Evolutionary conservation across 2,113 vertebrate genomes (phyloP), one percentile per base, ranked within the genome.

Genomic region (Nannobrachium achirus): DNA sequence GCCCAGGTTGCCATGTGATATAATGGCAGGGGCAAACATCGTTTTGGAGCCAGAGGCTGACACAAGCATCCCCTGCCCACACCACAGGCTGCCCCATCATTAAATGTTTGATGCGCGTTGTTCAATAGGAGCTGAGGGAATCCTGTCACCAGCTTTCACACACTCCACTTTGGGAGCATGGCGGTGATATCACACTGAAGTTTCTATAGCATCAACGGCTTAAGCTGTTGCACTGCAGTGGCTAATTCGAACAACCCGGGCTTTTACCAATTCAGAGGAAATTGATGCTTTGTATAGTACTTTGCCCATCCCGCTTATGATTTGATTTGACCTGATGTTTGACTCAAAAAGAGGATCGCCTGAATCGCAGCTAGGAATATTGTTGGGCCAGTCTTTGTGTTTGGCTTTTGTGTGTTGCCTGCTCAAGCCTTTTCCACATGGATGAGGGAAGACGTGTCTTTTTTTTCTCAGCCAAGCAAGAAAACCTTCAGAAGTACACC

Each of bases 261-360:
- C 74, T 61, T 33, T 33, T 33, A 55, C 48, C 20, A 19, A 33
- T 55, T 55, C 73, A 75, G 63, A 81, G 78, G 80, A 83, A 56
- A n/a, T 15, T 69, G 74, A 56, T 79, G 63, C 62, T 81, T 77
- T 81, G 73, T 76, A 41, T 60, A 49, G 63, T 13, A 60, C 63
- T 85, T 80, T 75, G 71, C 74, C 72, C 75, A 70, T n/a, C 25
- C 25, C 25, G 25, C 74, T 83, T 89, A 78, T 79, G 75, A 81
- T 86, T 89, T 86, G 67, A 79, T 88, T 85, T 78, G 75, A 81
- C 85, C 84, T 63, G 71, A 80, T 67, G 50, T 76, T 69, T 80
- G 67, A 55, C 75, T n/a, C 78, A 76, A 80, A 76, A 88, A 83
- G 86, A 92, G 85, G 89, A 91, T 83, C 75, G 71, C 80, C 70